Conservation (phyloP, 1,140 invertebrate genomes). For the Tetramorium simillimum region DNA sequence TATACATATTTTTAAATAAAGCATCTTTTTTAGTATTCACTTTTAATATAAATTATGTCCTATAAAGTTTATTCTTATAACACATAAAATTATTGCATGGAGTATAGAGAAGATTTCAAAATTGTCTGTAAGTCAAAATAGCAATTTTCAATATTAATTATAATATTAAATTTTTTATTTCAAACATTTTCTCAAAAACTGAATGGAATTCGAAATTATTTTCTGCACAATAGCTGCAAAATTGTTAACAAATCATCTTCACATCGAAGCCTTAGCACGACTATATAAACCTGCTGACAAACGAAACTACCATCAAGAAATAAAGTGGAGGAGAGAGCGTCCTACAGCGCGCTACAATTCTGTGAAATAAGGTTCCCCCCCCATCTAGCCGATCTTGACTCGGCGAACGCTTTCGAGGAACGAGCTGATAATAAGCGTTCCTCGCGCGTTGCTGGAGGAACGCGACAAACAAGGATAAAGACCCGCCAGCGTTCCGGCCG, state of each 20-base stretch:
- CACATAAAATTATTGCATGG: neutral
- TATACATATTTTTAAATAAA: neutral
- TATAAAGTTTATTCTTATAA: neutral
- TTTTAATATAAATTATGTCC: neutral
- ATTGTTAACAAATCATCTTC: conserved; percentile 17
- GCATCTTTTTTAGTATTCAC: neutral
- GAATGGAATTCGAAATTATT: neutral
- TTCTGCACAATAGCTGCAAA: neutral
- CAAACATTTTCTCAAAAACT: neutral
- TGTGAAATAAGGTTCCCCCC: neutral
- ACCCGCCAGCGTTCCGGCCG: neutral
- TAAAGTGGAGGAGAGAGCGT: neutral
- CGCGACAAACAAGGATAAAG: neutral
- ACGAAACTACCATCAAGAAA: neutral
- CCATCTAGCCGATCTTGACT: neutral
- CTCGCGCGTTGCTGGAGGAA: neutral
- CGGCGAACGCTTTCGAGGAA: neutral
- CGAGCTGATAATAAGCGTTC: neutral
- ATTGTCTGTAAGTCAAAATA: neutral
- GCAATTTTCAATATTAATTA: neutral
- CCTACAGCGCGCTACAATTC: neutral
- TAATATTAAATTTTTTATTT: neutral
- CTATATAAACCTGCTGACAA: neutral
- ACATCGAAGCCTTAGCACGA: neutral
- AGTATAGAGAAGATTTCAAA: neutral